phyloP scores from a whole-genome alignment of 2,797 vertebrate species.

The Hyperoplus lanceolatus region DNA sequence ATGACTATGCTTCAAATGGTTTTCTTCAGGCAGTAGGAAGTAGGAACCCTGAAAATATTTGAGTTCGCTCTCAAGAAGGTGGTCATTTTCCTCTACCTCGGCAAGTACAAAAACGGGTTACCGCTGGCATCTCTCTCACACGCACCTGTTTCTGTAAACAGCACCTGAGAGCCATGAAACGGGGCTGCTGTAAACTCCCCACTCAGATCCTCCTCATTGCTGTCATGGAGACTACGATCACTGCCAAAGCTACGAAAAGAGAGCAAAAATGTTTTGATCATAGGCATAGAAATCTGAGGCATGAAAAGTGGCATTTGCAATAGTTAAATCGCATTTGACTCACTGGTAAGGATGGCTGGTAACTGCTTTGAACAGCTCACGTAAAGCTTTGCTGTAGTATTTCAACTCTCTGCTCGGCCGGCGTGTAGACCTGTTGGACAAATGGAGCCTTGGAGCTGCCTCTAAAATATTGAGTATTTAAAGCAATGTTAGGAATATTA shows the following conservation, averaged over 20 bases:
- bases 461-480: conserved; percentile 29
- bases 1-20: not conserved
- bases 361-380: conserved; percentile 75
- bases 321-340: conserved; percentile 28
- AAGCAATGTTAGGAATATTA: not conserved
- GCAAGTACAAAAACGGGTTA: conserved; percentile 2
- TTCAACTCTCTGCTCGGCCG: conserved; percentile 63
- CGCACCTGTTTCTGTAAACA: conserved; percentile 85
- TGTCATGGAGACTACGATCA: conserved; percentile 58
- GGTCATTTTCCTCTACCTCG: not conserved
- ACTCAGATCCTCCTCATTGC: conserved; percentile 72
- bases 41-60: conserved; percentile 4
- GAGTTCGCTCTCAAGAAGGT: not conserved
- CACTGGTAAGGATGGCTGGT: conserved; percentile 76
- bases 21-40: not conserved
- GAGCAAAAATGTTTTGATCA: not conserved
- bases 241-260: conserved; percentile 73
- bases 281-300: conserved; percentile 1
- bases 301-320: not conserved
- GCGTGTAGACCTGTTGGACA: conserved; percentile 58
- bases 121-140: not conserved
- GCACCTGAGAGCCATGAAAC: conserved; percentile 65
- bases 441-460: conserved; percentile 6
- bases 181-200: conserved; percentile 55
- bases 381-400: conserved; percentile 66